Evolutionary conservation across 2,888 invertebrate species (phyloP), one percentile per base, ranked within the genome.

Genomic region (Marronus borbonicus): DNA sequence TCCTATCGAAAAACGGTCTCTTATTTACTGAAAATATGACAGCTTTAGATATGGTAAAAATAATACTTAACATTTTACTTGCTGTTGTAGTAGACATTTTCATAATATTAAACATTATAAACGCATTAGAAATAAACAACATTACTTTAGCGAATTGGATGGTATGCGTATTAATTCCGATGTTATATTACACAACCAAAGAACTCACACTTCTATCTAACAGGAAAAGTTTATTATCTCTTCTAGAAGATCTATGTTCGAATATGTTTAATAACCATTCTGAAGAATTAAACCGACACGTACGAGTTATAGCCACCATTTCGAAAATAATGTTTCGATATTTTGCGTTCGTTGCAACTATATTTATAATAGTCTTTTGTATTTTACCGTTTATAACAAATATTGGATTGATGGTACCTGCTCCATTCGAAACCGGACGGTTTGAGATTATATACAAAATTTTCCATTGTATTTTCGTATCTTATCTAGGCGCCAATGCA

Each of bases 251-350:
- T 31, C 24, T 79, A 17, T n/a, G 64, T 28, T 36, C 60, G 3
- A 39, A 76, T 50, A 31, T 62, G 10, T 79, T 79, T 50, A 65
- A 76, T 24, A 50, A 70, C 2, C 76, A 70, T 24, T 28, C 44
- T 14, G 70, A 79, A 50, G n/a, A 50, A 50, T 58, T 79, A 50
- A 77, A 79, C 10, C 20, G 55, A 58, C 65, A 72, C 20, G 36
- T 78, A 2, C 66, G 28, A 39, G 10, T 65, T 3, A 60, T 62
- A 1, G 44, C 10, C 8, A 52, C 24, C n/a, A 55, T 39, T 8
- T 76, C 75, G 8, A 60, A 50, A 17, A 7, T 58, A 12, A 68
- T 76, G 17, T 10, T 69, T 3, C 55, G 31, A 31, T 50, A 55
- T n/a, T 68, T 64, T n/a, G 39, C 12, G 12, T 3, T 36, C 1